These are phyloP conservation scores for Halcyon chelicuti DNA, from an alignment of 2,797 vertebrate species.

Conservation along the genomic window DNA sequence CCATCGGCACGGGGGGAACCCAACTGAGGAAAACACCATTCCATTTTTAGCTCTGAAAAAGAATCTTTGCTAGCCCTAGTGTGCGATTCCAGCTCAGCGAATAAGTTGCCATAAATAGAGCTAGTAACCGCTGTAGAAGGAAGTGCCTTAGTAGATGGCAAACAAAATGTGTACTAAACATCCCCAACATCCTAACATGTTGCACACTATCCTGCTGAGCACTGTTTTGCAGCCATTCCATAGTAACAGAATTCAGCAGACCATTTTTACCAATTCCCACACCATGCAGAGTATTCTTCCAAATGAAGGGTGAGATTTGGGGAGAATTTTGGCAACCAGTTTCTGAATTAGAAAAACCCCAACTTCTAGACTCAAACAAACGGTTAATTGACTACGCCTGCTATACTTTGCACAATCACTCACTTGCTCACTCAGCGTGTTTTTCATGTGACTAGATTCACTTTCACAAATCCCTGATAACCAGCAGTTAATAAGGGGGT, in stretches of 20 bases:
- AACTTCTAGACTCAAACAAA: neutral
- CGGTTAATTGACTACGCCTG: neutral
- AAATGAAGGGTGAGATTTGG: neutral
- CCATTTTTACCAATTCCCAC: neutral
- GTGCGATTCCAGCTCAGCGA: constrained; percentile 55
- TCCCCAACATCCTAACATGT: neutral
- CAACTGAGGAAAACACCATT: constrained; percentile 58
- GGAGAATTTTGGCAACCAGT: neutral
- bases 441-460: constrained; percentile 6
- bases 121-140: constrained; percentile 14
- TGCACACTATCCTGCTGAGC: neutral
- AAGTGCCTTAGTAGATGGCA: neutral
- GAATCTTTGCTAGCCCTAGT: constrained; percentile 56
- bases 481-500: neutral
- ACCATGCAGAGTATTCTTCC: neutral
- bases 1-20: constrained; percentile 52
- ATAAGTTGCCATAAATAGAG: constrained; percentile 65
- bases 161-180: neutral
- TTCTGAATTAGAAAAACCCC: neutral
- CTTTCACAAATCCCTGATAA: neutral
- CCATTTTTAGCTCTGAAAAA: constrained; percentile 71
- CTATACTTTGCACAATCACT: neutral
- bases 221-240: neutral
- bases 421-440: neutral
- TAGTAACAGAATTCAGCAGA: neutral